Base-by-base conservation (phyloP, 1,140 invertebrate species). In the Hormaphis cornu region DNA sequence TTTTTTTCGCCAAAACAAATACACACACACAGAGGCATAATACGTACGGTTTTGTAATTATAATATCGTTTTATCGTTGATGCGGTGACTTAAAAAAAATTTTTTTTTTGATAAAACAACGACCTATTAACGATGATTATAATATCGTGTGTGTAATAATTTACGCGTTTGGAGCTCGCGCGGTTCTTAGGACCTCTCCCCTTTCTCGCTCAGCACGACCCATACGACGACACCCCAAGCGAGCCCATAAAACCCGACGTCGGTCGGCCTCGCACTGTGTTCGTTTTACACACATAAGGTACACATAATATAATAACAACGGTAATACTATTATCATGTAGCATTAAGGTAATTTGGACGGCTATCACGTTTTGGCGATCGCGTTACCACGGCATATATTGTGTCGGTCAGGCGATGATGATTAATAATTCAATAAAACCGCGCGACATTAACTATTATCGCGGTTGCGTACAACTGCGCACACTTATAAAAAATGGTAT, bases 401-500 rank as follows among this genome's bases (percentile, higher is more conserved):
- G n/a, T n/a, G n/a, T n/a, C n/a, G 33, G 61, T 66, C 61, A 50
- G 61, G 61, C 61, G 61, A 66, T 66, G 61, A 66, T 66, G 61
- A 66, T 66, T 66, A 66, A 66, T 66, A 66, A 66, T 66, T 66
- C 61, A 66, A 50, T 35, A 48, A 48, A 24, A 66, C 61, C 16
- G 44, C 24, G n/a, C n/a, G n/a, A n/a, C n/a, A 40, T 40, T 58
- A 40, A 40, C 52, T 8, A 7, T n/a, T n/a, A n/a, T n/a, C n/a
- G n/a, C n/a, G n/a, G n/a, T n/a, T n/a, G n/a, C n/a, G n/a, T n/a
- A n/a, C n/a, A n/a, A n/a, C n/a, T n/a, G n/a, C n/a, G n/a, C n/a
- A n/a, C n/a, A n/a, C n/a, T n/a, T n/a, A n/a, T n/a, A n/a, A n/a
- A n/a, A n/a, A n/a, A n/a, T n/a, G n/a, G n/a, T n/a, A n/a, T n/a